These are phyloP conservation scores for Callopanchax toddi DNA, from an alignment of 2,113 vertebrate species.

Conservation along the genomic window DNA sequence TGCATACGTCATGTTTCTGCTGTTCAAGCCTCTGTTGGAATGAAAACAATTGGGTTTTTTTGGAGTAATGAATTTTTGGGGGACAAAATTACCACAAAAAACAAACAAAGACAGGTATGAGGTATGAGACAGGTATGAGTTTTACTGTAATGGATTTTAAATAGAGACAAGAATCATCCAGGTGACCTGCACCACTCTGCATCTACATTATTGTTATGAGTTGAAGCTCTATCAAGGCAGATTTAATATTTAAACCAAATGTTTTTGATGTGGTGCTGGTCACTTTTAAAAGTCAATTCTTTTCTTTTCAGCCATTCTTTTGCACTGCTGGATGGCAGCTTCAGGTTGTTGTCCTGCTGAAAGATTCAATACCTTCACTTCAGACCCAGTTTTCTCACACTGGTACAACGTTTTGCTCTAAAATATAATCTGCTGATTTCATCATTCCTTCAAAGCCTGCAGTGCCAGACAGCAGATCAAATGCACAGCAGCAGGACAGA, in stretches of 20 bases:
- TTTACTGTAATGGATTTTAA: too few species aligned
- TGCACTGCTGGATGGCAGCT: neutral
- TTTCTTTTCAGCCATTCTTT: neutral
- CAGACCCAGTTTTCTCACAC: neutral
- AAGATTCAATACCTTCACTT: neutral
- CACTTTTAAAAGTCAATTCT: neutral
- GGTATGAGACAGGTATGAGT: too few species aligned
- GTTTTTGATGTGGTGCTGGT: neutral
- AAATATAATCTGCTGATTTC: conserved; percentile 4
- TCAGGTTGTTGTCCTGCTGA: neutral
- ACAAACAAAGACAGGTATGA: too few species aligned
- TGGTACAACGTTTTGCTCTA: neutral
- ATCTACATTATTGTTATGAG: too few species aligned
- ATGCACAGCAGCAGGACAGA: neutral
- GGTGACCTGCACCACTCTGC: neutral
- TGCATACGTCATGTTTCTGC: too few species aligned
- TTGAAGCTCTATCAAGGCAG: neutral
- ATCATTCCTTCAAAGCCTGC: neutral
- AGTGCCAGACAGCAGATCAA: neutral
- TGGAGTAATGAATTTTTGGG: too few species aligned
- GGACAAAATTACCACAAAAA: too few species aligned
- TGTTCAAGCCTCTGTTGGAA: too few species aligned
- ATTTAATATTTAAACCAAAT: neutral
- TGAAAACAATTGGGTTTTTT: too few species aligned
- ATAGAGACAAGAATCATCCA: neutral